Conservation (phyloP, 2,888 invertebrate genomes). For the Cheilosia scutellata region DNA sequence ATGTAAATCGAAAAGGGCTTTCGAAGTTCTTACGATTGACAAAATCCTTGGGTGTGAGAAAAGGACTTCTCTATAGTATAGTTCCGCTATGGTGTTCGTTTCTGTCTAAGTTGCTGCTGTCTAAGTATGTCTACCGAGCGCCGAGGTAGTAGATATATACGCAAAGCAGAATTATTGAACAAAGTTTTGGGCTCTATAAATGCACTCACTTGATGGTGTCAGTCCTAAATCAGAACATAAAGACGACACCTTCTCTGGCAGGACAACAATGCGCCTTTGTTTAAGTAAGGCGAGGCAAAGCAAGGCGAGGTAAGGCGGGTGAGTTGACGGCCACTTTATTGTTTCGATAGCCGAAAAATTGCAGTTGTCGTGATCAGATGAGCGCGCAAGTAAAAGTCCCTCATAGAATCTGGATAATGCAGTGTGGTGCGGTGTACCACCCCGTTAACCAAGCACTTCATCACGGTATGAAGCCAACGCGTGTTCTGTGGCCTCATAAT, state of each 20-base stretch:
- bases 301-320: background rate
- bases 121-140: background rate
- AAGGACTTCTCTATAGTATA: conserved; percentile 45
- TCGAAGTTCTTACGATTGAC: conserved; percentile 70
- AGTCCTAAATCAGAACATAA: conserved; percentile 59
- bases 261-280: conserved; percentile 31
- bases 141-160: background rate
- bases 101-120: background rate
- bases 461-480: conserved; percentile 55
- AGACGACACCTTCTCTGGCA: conserved; percentile 54
- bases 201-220: conserved; percentile 65
- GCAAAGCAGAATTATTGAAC: conserved; percentile 60
- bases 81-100: conserved; percentile 34
- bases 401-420: background rate
- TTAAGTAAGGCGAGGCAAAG: no score
- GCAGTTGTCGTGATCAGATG: conserved; percentile 43
- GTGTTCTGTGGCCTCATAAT: conserved; percentile 65
- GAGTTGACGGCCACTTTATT: conserved; percentile 45
- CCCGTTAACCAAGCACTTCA: conserved; percentile 48
- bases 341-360: conserved; percentile 59
- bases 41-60: conserved; percentile 56
- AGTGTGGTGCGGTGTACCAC: background rate
- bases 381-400: conserved; percentile 12
- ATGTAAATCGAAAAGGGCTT: conserved; percentile 73
- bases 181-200: conserved; percentile 53